These are phyloP conservation scores for Echinops telfairi DNA, from an alignment of 2,113 vertebrate species.

Conservation along the genomic window DNA sequence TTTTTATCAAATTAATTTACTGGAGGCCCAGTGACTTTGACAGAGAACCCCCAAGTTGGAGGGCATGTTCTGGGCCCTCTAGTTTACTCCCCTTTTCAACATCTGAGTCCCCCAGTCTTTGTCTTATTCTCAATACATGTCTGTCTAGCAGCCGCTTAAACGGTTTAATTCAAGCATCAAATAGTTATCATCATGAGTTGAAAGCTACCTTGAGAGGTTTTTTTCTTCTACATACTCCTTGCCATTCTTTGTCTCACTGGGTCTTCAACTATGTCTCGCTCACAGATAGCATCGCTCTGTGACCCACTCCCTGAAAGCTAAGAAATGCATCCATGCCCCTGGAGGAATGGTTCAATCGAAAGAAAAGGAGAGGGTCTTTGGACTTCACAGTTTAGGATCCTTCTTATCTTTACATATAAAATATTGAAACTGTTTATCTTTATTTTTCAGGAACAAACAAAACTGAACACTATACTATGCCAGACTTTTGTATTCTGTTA, in stretches of 20 bases:
- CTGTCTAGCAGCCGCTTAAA: background rate
- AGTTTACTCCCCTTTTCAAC: background rate
- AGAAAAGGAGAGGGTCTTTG: background rate
- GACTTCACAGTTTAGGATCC: background rate
- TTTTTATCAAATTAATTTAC: constrained; percentile 58
- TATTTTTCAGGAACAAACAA: constrained; percentile 86
- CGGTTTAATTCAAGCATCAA: background rate
- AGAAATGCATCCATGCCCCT: background rate
- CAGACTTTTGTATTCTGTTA: constrained; percentile 93
- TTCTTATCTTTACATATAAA: constrained; percentile 21
- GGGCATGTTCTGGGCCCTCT: background rate
- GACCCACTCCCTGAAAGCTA: background rate
- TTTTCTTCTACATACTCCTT: background rate
- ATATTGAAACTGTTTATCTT: constrained; percentile 15
- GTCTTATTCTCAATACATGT: background rate
- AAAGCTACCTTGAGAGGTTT: background rate
- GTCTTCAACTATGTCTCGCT: background rate
- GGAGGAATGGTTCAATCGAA: background rate
- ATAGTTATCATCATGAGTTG: background rate
- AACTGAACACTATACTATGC: constrained; percentile 86
- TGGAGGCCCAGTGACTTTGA: background rate
- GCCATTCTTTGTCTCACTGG: constrained; percentile 10
- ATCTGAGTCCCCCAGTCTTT: constrained; percentile 26
- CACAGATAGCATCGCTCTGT: background rate
- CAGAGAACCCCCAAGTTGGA: constrained; percentile 7